Base-by-base conservation (phyloP, 2,113 vertebrate species). In the Mirounga angustirostris region DNA sequence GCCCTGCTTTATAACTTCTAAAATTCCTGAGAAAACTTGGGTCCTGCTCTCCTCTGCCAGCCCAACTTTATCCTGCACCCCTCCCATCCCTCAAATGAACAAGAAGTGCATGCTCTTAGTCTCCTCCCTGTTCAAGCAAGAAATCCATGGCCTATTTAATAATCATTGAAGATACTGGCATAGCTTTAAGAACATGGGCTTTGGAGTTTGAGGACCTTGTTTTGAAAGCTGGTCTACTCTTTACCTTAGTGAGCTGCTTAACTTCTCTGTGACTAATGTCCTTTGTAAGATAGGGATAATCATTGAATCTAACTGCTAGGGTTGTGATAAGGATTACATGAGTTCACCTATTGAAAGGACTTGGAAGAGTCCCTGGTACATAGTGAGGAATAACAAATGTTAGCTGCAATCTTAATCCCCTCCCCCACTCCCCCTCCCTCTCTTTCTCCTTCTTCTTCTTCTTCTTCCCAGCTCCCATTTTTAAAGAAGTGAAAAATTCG, bases 401-500 rank as follows among this genome's bases (percentile, higher is more conserved):
- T 74, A 67, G 24, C 19, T 36, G 5, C 26, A 30, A 26, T 63
- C 22, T 15, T 46, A 46, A 46, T 46, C 46, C 8, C 14, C 52
- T 54, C 52, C 52, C 52, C 52, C 3, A 13, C 52, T 52, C 52
- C 52, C 14, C 14, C 52, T 52, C 52, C 52, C 40, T 40, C 40
- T 30, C 18, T 6, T 59, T 30, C 61, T 63, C 11, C 61, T 63
- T 63, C 26, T 28, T 54, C 43, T 5, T 15, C 84, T 65, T 87
- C 56, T 43, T 79, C 54, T 80, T 63, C 40, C 80, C 46, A 69
- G 7, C 24, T 78, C 22, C 76, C 4, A 24, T 85, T 69, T 82
- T 79, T 30, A 73, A 95, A 97, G 63, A 69, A 30, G 26, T 59
- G 33, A 76, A 94, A 84, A 96, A 7, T 2, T 63, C 46, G n/a